Percentiles rank a stretch among this genome's conserved stretches.
phyloP scores from a whole-genome alignment of 2,113 vertebrate genomes.

The Crocuta crocuta region DNA sequence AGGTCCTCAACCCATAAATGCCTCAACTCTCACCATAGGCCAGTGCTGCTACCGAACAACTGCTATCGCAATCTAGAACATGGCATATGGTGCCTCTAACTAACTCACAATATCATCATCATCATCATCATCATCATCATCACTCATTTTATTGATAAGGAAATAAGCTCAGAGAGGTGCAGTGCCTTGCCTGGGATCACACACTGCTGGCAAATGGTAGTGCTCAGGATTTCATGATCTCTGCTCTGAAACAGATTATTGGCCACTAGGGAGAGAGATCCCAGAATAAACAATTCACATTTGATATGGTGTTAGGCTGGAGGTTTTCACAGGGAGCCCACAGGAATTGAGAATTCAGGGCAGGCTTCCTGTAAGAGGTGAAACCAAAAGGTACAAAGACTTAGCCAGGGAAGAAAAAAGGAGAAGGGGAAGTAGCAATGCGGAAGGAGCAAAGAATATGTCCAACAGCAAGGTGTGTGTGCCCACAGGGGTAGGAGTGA shows the following conservation, averaged over 20 bases:
- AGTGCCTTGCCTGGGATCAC: not conserved
- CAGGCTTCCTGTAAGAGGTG: slow-evolving; percentile 1
- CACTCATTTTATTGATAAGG: not conserved
- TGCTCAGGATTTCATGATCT: not conserved
- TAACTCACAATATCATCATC: not conserved
- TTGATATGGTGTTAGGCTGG: not conserved
- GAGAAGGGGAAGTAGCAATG: not conserved
- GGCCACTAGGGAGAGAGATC: not conserved
- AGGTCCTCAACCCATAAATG: not conserved
- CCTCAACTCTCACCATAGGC: not conserved
- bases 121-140: not conserved
- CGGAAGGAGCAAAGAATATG: not conserved
- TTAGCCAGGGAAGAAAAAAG: not conserved
- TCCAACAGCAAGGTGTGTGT: not conserved
- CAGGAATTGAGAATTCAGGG: not conserved
- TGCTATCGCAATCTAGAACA: not conserved
- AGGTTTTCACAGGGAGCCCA: not conserved
- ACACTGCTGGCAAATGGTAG: not conserved
- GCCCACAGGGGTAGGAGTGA: not conserved
- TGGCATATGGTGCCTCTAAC: not conserved
- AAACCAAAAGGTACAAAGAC: not conserved
- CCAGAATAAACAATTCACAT: not conserved
- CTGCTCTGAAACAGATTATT: not conserved
- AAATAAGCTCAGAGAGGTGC: not conserved
- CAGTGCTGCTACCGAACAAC: not conserved